phyloP scores from a whole-genome alignment of 2,113 vertebrate genomes.

The Crotalus horridus region DNA sequence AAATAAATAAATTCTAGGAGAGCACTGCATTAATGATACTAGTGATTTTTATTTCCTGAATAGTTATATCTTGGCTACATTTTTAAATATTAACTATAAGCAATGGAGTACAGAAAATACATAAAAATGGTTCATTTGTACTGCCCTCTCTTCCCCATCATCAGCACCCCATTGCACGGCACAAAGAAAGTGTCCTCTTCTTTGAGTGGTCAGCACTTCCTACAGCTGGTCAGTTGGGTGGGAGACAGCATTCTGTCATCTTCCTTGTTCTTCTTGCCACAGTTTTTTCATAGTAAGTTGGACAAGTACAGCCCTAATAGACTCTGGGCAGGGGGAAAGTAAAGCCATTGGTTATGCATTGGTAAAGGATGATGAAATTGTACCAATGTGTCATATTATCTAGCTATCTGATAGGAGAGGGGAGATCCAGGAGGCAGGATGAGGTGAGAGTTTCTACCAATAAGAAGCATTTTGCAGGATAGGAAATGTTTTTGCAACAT shows the following conservation, averaged over 20 bases:
- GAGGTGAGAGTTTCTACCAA: background rate
- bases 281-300: background rate
- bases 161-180: background rate
- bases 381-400: background rate
- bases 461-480: background rate
- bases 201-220: background rate
- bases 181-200: background rate
- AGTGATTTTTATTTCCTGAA: background rate
- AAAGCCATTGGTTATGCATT: background rate
- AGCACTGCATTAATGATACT: slow-evolving; percentile 27
- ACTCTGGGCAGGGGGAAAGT: background rate
- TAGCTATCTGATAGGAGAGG: background rate
- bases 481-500: background rate
- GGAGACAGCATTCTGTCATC: background rate
- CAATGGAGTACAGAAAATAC: background rate
- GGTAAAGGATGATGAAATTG: background rate
- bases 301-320: background rate
- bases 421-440: background rate
- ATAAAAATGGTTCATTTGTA: background rate
- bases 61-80: slow-evolving; percentile 24
- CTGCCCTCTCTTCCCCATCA: background rate
- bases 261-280: background rate
- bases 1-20: too few relatives aligned
- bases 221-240: background rate
- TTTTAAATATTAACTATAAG: background rate